Evolutionary conservation across 2,888 invertebrate species (phyloP), one percentile per base, ranked within the genome.

Genomic region (Pammene aurita): DNA sequence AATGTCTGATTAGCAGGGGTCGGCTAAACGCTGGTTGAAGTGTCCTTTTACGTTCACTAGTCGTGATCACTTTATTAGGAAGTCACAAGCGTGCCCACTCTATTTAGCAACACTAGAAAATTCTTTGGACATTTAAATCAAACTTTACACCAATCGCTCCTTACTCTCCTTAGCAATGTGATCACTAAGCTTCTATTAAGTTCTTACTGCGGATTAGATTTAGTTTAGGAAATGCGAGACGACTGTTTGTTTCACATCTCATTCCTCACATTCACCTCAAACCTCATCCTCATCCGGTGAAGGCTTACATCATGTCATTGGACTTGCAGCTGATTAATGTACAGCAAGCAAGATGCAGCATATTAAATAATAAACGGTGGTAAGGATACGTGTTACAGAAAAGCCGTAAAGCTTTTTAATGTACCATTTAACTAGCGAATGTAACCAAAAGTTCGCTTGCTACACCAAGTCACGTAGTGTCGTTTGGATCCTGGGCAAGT

Each of bases 11-110:
- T 71, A 73, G 35, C 74, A 67, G 67, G 58, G 61, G 14, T 63
- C 58, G 58, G 57, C 57, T 72, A 72, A 73, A 67, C 38, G 65
- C 66, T 52, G 62, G 44, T 61, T 56, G 58, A 57, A 63, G 54
- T 72, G 72, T 74, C 70, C 76, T 72, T 73, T 74, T 75, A 74
- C 70, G 76, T 70, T 34, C 66, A 56, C 75, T 73, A 75, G 73
- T 78, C 89, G 91, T 91, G 91, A 89, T 87, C 79, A 79, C 85
- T 86, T 75, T 83, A 87, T 92, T 90, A 90, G 87, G 86, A 82
- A 75, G 77, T 78, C 77, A 77, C 57, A 78, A 72, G 78, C 67
- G 73, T 74, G 74, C 57, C 54, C 52, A 65, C 60, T 38, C 64
- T 72, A 79, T 80, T 81, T 77, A 74, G 73, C 75, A 77, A 77